Evolutionary conservation across 2,797 vertebrate species (phyloP).

Genomic region (Pterois miles): DNA sequence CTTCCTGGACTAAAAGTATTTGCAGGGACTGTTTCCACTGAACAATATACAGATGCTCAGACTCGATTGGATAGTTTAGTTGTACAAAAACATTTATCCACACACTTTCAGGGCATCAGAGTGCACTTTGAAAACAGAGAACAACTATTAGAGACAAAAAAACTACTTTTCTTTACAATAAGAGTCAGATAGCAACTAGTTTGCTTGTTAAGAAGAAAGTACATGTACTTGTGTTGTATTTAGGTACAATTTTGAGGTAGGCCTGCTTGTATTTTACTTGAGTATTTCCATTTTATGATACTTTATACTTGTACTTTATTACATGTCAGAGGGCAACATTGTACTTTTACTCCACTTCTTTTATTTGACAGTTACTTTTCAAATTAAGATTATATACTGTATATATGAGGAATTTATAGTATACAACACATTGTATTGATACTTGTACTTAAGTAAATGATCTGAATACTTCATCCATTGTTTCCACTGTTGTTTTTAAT

Average conservation of each 20-base stretch:
- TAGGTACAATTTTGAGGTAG: background rate
- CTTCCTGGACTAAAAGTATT: constrained; percentile 49
- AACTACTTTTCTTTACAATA: background rate
- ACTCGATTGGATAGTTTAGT: background rate
- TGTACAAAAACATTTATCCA: background rate
- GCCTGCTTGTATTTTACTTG: background rate
- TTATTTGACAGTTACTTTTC: background rate
- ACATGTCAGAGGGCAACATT: background rate
- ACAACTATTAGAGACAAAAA: background rate
- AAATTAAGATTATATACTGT: too few relatives aligned
- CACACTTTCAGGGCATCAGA: background rate
- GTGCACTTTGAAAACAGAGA: background rate
- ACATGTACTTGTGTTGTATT: background rate
- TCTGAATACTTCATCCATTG: background rate
- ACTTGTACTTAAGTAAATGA: background rate
- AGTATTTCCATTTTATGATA: background rate
- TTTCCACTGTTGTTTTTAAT: background rate
- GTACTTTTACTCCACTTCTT: background rate
- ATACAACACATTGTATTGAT: background rate
- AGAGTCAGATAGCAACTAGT: background rate
- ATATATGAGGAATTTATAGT: too few relatives aligned
- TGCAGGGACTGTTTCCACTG: constrained; percentile 12
- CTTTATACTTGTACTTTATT: background rate
- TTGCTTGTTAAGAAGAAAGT: background rate
- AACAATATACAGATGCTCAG: background rate